Evolutionary conservation across 2,888 invertebrate species (phyloP).

Genomic region (Zhuqinia jingwanae): DNA sequence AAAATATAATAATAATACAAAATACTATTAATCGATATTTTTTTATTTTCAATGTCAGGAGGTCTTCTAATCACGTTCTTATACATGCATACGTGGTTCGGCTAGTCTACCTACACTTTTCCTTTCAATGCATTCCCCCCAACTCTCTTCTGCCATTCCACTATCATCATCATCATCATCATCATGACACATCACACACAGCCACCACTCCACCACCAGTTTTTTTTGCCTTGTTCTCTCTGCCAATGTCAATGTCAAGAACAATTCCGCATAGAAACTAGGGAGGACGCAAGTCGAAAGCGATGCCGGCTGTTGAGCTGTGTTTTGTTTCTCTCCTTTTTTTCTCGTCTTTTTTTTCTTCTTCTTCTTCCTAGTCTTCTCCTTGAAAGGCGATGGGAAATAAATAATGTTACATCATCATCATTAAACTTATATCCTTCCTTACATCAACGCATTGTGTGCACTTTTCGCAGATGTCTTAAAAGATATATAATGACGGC

Average conservation of each 20-base stretch:
- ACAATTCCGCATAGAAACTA: slow-evolving; percentile 49
- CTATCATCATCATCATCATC: background rate
- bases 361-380: slow-evolving; percentile 1
- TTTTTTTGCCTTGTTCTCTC: slow-evolving; percentile 11
- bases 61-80: slow-evolving; percentile 17
- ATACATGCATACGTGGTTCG: background rate
- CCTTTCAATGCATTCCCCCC: slow-evolving; percentile 32
- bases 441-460: slow-evolving; percentile 7
- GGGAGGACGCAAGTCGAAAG: background rate
- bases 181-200: background rate
- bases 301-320: slow-evolving; percentile 52
- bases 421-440: background rate
- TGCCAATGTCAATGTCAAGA: slow-evolving; percentile 64
- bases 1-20: background rate
- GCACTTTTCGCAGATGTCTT: slow-evolving; percentile 18
- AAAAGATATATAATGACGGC: background rate
- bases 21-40: slow-evolving; percentile 44
- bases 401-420: slow-evolving; percentile 54
- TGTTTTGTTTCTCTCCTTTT: background rate
- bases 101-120: background rate
- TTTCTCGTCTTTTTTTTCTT: too few relatives aligned
- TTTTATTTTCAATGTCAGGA: slow-evolving; percentile 62
- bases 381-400: slow-evolving; percentile 39
- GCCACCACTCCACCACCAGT: background rate
- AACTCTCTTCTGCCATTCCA: background rate